Evolutionary conservation across 2,888 invertebrate species (phyloP), one percentile per base, ranked within the genome.

Genomic region (Xanthia togata): DNA sequence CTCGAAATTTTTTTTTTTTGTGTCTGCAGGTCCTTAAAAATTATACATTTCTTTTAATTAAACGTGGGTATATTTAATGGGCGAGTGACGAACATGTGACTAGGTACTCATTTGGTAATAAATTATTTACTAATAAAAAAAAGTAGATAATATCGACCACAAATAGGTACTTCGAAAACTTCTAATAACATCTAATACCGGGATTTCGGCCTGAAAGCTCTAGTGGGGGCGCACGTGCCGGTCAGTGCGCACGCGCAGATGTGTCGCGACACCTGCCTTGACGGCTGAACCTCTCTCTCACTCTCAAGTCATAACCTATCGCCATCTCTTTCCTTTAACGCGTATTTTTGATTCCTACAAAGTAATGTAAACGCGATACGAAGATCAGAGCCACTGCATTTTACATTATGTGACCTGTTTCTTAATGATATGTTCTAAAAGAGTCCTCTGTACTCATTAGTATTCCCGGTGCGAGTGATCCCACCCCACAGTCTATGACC

Each of bases 391-490:
- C 92, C 91, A 92, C 92, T 93, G 91, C 91, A 92, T 93, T 93
- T 93, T 91, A 93, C 90, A 93, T 93, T 93, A 94, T 95, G 95
- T 95, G 95, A 95, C 94, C 93, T 92, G 96, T 95, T 95, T 95
- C 90, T 94, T 93, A 94, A 95, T 94, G 91, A 92, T 92, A 92
- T 91, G 92, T 91, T 94, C 93, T 95, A 94, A 94, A 95, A 95
- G 95, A 93, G 94, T 93, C 91, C 84, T 89, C 87, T 87, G 86
- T 78, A 87, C 92, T 94, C 93, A 95, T 96, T 95, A 94, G 93
- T 96, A 95, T 95, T 94, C 96, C 77, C 80, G 76, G 65, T 84
- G 91, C 91, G 90, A 91, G 89, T 87, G 86, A 89, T 90, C 84
- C 90, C 85, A 90, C 92, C 90, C 91, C 83, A 83, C 89, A 90